These are phyloP conservation scores for Pelmatolapia mariae DNA, from an alignment of 2,113 vertebrate species.

Conservation along the genomic window DNA sequence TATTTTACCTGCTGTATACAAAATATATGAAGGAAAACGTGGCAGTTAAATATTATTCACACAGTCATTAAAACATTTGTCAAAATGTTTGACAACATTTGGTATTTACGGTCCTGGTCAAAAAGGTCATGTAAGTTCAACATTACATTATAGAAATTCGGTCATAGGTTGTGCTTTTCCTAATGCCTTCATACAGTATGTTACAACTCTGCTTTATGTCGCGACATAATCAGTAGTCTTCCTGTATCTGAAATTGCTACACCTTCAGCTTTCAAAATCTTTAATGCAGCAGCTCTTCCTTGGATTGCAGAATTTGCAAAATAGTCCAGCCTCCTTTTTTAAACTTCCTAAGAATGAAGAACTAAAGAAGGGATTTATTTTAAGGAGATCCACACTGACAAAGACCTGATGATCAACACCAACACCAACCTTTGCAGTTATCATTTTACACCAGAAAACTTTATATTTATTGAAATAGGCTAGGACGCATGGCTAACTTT, in stretches of 20 bases:
- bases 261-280: neutral
- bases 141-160: neutral
- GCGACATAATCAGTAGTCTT: neutral
- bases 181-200: neutral
- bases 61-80: neutral
- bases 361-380: neutral
- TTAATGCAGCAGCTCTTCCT: neutral
- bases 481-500: neutral
- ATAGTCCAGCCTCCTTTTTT: neutral
- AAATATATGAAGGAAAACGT: neutral
- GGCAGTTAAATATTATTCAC: neutral
- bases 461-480: neutral
- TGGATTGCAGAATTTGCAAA: neutral
- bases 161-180: neutral
- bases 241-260: neutral
- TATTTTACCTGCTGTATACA: neutral
- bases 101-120: neutral
- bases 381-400: neutral
- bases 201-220: neutral
- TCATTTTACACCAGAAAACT: neutral
- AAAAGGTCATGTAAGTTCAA: neutral
- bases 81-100: neutral
- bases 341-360: neutral
- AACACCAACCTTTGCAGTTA: neutral
- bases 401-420: neutral